These are phyloP conservation scores for Dorcus hopei DNA, from an alignment of 2,888 invertebrate species.

Conservation along the genomic window DNA sequence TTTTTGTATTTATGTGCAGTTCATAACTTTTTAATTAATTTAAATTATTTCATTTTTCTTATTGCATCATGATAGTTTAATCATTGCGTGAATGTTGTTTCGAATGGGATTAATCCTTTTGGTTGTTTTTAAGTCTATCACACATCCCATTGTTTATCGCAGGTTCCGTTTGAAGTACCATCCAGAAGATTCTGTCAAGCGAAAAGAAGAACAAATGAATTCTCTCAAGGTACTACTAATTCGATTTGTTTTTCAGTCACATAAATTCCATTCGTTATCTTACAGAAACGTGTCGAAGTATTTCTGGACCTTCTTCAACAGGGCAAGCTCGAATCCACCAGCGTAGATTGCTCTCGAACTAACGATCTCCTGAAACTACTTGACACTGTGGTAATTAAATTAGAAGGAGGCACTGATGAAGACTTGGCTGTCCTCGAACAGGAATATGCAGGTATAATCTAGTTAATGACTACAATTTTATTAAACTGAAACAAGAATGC, in stretches of 20 bases:
- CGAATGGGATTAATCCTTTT: too few relatives aligned
- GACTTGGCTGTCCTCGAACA: slow-evolving; percentile 85
- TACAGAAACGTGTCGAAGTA: slow-evolving; percentile 80
- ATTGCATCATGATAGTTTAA: too few relatives aligned
- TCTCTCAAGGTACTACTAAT: slow-evolving; percentile 67
- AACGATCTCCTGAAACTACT: slow-evolving; percentile 81
- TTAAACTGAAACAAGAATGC: not conserved
- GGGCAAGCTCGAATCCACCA: slow-evolving; percentile 70
- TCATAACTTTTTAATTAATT: not conserved
- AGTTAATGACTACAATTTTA: not conserved
- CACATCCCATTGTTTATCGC: slow-evolving; percentile 34
- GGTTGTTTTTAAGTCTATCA: too few relatives aligned
- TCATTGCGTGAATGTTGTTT: too few relatives aligned
- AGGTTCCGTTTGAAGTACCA: slow-evolving; percentile 99
- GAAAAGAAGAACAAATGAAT: slow-evolving; percentile 80
- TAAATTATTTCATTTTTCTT: not conserved
- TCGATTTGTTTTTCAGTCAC: slow-evolving; percentile 1
- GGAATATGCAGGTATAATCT: slow-evolving; percentile 49
- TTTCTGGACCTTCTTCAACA: slow-evolving; percentile 80
- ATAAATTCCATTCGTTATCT: slow-evolving; percentile 21
- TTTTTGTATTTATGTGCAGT: slow-evolving; percentile 6
- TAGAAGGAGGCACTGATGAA: slow-evolving; percentile 90
- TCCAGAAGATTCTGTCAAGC: slow-evolving; percentile 90
- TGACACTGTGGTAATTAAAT: slow-evolving; percentile 93
- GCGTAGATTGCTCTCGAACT: slow-evolving; percentile 82